Conservation (phyloP, 2,797 vertebrate species). For the Lagocephalus sceleratus region DNA sequence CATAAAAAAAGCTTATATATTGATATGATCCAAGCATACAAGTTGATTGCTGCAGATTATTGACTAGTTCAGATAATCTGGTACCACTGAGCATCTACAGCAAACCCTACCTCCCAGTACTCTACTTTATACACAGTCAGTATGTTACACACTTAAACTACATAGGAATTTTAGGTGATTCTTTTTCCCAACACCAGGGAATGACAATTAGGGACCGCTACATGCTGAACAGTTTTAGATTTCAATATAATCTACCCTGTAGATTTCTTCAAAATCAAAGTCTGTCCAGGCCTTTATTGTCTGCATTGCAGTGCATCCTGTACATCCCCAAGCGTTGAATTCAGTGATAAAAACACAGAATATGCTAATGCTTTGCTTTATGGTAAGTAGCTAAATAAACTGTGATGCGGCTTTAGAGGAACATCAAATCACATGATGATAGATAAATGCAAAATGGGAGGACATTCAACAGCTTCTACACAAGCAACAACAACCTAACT, state of each 20-base stretch:
- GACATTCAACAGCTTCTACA: slow-evolving; percentile 10
- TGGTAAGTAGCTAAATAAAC: slow-evolving; percentile 28
- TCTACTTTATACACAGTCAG: too few species aligned
- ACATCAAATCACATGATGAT: slow-evolving; percentile 23
- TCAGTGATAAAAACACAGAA: slow-evolving; percentile 31
- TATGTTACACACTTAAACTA: too few species aligned
- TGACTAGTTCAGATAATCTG: too few species aligned
- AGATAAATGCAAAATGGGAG: slow-evolving; percentile 25
- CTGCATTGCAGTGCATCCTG: slow-evolving; percentile 33
- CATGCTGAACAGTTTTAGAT: slow-evolving; percentile 17
- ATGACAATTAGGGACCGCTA: too few species aligned
- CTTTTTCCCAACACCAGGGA: too few species aligned
- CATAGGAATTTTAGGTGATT: too few species aligned
- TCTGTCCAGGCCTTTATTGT: slow-evolving; percentile 42
- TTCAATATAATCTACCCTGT: slow-evolving; percentile 36
- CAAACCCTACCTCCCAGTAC: too few species aligned
- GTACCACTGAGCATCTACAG: too few species aligned
- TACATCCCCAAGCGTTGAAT: slow-evolving; percentile 51
- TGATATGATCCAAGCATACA: too few species aligned
- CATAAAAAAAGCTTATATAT: too few species aligned
- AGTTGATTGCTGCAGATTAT: too few species aligned
- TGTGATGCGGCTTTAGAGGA: slow-evolving; percentile 32
- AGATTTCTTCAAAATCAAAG: slow-evolving; percentile 37
- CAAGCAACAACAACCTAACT: slow-evolving; percentile 23
- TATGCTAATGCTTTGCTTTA: slow-evolving; percentile 19